A percentile compares a stretch with the other conserved stretches of the same genome.
Conservation (phyloP, 2,797 vertebrate species). For the Brotogeris chrysoptera region DNA sequence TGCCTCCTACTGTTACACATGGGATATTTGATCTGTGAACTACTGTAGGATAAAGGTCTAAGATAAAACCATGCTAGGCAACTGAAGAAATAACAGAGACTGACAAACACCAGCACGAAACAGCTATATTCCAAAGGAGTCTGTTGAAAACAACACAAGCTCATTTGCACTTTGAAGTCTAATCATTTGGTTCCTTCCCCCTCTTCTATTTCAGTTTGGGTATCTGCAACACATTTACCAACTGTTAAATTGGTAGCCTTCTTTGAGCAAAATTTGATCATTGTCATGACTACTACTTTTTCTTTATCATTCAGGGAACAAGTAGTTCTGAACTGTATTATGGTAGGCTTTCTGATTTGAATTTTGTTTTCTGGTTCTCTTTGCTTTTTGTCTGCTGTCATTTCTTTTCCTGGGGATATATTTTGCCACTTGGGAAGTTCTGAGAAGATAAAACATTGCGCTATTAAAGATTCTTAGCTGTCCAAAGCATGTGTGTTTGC, state of each 20-base stretch:
- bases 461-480: slow-evolving; percentile 30
- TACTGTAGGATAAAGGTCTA: neutral
- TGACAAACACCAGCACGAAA: neutral
- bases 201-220: neutral
- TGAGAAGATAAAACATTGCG: slow-evolving; percentile 32
- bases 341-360: neutral
- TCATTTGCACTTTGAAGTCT: neutral
- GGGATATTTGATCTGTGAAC: neutral
- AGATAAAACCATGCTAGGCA: neutral
- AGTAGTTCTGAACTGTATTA: neutral
- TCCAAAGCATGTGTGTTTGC: slow-evolving; percentile 43
- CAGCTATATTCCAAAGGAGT: neutral
- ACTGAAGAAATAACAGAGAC: neutral
- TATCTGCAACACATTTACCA: neutral
- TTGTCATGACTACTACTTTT: neutral
- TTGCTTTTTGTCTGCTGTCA: neutral
- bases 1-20: neutral
- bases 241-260: slow-evolving; percentile 1
- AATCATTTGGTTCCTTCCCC: slow-evolving; percentile 25
- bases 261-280: slow-evolving; percentile 19
- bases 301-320: slow-evolving; percentile 22
- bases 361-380: slow-evolving; percentile 47
- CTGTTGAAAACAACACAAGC: neutral
- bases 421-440: slow-evolving; percentile 35
- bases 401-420: slow-evolving; percentile 15